Conservation (phyloP, 2,113 vertebrate species). For the Syrrhaptes paradoxus region DNA sequence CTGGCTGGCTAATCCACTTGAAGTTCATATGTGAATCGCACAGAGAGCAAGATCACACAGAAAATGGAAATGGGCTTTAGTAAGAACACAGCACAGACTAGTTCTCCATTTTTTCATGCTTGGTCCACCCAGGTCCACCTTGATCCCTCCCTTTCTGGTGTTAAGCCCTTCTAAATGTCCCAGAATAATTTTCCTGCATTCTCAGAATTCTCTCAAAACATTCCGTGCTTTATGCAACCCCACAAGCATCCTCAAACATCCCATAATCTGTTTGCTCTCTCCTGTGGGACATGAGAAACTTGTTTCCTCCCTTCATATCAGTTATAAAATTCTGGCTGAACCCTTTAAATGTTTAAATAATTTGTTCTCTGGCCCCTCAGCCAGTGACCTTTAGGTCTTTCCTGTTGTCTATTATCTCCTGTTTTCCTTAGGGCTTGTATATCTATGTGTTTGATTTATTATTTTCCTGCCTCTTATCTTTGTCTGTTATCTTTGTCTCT, state of each 20-base stretch:
- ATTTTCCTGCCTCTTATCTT: constrained; percentile 15
- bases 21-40: background rate
- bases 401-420: background rate
- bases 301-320: background rate
- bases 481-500: background rate
- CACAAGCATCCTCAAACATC: background rate
- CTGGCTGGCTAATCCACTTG: background rate
- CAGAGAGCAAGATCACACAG: background rate
- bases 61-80: background rate
- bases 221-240: background rate
- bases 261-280: background rate
- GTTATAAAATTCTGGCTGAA: background rate
- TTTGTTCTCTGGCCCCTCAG: background rate
- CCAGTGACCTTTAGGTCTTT: background rate
- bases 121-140: background rate
- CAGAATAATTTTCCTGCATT: background rate
- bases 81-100: background rate
- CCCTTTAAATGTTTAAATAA: background rate
- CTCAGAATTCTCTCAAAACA: background rate
- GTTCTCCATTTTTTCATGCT: background rate
- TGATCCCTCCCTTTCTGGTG: background rate
- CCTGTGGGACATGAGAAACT: background rate
- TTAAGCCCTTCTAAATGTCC: background rate
- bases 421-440: background rate
- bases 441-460: constrained; percentile 21